Conservation (phyloP, 2,113 vertebrate genomes). For the Cacatua alba region DNA sequence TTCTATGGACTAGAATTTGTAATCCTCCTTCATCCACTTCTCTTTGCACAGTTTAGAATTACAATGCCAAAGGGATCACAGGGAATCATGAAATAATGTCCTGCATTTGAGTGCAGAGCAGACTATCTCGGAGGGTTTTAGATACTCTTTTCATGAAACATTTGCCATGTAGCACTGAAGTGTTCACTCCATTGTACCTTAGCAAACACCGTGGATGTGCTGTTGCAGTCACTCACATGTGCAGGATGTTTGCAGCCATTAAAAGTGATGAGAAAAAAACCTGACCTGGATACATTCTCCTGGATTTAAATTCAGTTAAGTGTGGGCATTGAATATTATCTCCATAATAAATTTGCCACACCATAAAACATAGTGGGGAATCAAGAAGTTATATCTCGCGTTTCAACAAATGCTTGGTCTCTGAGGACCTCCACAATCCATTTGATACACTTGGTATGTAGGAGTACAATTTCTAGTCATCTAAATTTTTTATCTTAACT, state of each 20-base stretch:
- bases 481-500: not conserved
- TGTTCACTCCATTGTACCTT: slow-evolving; percentile 16
- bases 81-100: slow-evolving; percentile 64
- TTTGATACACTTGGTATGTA: not conserved
- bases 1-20: slow-evolving; percentile 33
- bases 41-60: slow-evolving; percentile 60
- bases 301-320: slow-evolving; percentile 40
- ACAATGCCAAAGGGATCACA: slow-evolving; percentile 63
- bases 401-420: not conserved
- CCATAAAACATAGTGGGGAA: slow-evolving; percentile 28
- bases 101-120: slow-evolving; percentile 56
- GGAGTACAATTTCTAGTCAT: not conserved
- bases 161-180: slow-evolving; percentile 42
- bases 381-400: not conserved
- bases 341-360: slow-evolving; percentile 44
- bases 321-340: slow-evolving; percentile 46
- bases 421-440: not conserved
- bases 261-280: not conserved
- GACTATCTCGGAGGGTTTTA: slow-evolving; percentile 50
- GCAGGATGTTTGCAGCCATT: slow-evolving; percentile 24
- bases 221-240: slow-evolving; percentile 2
- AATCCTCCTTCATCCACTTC: slow-evolving; percentile 63
- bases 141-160: slow-evolving; percentile 65
- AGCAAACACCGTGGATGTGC: not conserved
- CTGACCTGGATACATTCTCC: slow-evolving; percentile 30